These are phyloP conservation scores for Sprattus sprattus DNA, from an alignment of 2,113 vertebrate genomes.

Conservation along the genomic window DNA sequence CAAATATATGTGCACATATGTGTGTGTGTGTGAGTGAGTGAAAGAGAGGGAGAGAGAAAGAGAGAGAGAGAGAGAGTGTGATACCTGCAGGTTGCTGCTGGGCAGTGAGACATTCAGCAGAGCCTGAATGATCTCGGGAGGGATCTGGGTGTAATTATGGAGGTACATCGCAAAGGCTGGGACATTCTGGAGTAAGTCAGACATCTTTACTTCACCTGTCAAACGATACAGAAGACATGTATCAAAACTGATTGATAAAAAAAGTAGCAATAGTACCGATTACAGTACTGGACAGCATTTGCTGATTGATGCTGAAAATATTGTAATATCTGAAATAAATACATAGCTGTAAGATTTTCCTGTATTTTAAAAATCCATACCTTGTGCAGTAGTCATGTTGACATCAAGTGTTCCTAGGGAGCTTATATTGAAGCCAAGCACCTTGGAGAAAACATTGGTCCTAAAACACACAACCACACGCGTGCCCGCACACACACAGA, in stretches of 20 bases:
- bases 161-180: slow-evolving; percentile 62
- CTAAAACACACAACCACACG: slow-evolving; percentile 47
- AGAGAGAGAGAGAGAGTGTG: background rate
- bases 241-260: background rate
- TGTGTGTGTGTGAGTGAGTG: background rate
- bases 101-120: slow-evolving; percentile 62
- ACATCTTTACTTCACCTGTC: slow-evolving; percentile 51
- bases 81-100: slow-evolving; percentile 62
- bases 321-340: background rate
- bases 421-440: slow-evolving; percentile 58
- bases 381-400: slow-evolving; percentile 50
- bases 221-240: slow-evolving; percentile 10
- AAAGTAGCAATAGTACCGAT: background rate
- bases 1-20: background rate
- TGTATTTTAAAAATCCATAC: slow-evolving; percentile 40
- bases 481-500: background rate
- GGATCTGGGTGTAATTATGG: slow-evolving; percentile 51
- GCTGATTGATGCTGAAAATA: background rate
- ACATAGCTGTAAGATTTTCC: too few species aligned
- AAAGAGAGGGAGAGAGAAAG: too few species aligned
- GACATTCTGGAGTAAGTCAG: slow-evolving; percentile 63
- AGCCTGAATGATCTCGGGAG: slow-evolving; percentile 42
- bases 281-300: background rate
- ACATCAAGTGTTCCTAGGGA: slow-evolving; percentile 50
- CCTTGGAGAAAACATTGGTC: slow-evolving; percentile 48